Conservation (phyloP, 2,888 invertebrate species). For the Drosophila quasianomalipes region DNA sequence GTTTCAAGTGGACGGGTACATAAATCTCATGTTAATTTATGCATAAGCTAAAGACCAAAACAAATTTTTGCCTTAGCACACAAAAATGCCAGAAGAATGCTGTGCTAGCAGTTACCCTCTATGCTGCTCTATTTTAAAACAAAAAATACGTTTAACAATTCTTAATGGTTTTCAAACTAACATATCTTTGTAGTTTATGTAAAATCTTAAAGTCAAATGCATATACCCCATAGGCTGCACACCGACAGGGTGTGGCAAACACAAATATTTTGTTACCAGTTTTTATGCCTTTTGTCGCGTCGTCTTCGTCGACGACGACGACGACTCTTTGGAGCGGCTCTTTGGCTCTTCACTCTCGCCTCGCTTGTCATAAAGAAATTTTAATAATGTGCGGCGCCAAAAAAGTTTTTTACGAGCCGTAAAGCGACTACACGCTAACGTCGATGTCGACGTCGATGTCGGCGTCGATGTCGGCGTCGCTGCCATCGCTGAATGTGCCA, state of each 20-base stretch:
- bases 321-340: conserved; percentile 58
- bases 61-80: conserved; percentile 64
- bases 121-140: no score
- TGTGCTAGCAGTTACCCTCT: conserved; percentile 20
- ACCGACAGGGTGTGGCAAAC: conserved; percentile 34
- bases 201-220: background rate
- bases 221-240: background rate
- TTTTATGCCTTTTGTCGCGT: conserved; percentile 81
- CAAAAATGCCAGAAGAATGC: background rate
- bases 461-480: conserved; percentile 6
- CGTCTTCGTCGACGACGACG: conserved; percentile 53
- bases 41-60: conserved; percentile 79
- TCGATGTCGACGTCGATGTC: background rate
- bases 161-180: background rate
- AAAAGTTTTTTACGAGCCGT: conserved; percentile 73
- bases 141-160: background rate
- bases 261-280: conserved; percentile 80
- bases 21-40: conserved; percentile 82
- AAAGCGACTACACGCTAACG: conserved; percentile 48
- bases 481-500: conserved; percentile 17
- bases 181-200: background rate
- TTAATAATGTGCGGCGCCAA: conserved; percentile 83
- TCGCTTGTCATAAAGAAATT: conserved; percentile 79
- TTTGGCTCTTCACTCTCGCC: conserved; percentile 42
- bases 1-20: conserved; percentile 70